Evolutionary conservation across 2,888 invertebrate genomes (phyloP).

Genomic region (Cantharis nigra): DNA sequence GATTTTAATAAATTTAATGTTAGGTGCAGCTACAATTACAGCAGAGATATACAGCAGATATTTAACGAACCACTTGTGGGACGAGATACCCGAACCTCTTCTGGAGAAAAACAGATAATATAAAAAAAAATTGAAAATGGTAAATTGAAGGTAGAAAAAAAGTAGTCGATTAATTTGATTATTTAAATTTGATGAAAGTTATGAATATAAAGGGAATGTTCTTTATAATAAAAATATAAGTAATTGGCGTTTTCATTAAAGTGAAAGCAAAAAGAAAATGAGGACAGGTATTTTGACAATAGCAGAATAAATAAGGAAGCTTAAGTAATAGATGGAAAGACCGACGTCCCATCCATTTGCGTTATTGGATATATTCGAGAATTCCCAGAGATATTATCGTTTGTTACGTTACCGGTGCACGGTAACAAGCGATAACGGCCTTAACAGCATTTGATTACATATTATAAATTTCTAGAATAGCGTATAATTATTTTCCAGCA

Average conservation of each 20-base stretch:
- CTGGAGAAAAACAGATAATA: too few relatives aligned
- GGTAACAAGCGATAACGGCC: slow-evolving; percentile 26
- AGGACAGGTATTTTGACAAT: slow-evolving; percentile 41
- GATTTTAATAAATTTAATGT: too few relatives aligned
- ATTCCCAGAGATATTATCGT: slow-evolving; percentile 31
- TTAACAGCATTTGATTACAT: slow-evolving; percentile 30
- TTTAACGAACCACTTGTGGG: too few relatives aligned
- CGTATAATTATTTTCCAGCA: slow-evolving; percentile 44
- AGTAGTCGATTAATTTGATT: background rate
- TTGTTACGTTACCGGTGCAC: slow-evolving; percentile 20
- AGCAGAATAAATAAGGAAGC: slow-evolving; percentile 27
- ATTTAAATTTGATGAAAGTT: background rate
- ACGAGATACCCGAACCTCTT: too few relatives aligned
- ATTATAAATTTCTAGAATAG: slow-evolving; percentile 47
- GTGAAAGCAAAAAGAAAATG: slow-evolving; percentile 37
- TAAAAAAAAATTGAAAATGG: background rate
- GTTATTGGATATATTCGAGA: slow-evolving; percentile 42
- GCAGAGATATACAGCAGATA: too few relatives aligned
- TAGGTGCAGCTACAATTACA: too few relatives aligned
- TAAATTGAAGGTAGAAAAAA: background rate
- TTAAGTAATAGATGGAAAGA: slow-evolving; percentile 33
- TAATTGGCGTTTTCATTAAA: slow-evolving; percentile 44
- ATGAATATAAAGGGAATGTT: background rate
- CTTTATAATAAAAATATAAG: slow-evolving; percentile 35
- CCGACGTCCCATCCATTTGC: slow-evolving; percentile 43